phyloP scores from a whole-genome alignment of 2,888 invertebrate species.

The Drosophila prolongata region DNA sequence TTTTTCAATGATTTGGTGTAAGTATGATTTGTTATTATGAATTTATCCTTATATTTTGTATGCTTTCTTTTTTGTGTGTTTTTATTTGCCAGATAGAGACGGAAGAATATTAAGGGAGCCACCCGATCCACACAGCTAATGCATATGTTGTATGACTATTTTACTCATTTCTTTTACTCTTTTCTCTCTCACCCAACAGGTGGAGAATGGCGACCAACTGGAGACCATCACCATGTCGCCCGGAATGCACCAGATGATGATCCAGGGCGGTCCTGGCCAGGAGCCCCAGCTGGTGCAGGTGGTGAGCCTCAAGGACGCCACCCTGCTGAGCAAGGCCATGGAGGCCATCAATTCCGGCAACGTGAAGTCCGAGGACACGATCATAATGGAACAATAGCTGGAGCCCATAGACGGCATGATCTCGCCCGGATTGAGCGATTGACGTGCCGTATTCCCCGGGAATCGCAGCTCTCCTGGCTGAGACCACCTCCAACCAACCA shows the following conservation, averaged over 20 bases:
- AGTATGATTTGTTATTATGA: constrained; percentile 39
- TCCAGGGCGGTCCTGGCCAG: constrained; percentile 88
- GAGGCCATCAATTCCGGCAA: constrained; percentile 87
- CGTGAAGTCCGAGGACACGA: constrained; percentile 89
- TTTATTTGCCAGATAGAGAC: background rate
- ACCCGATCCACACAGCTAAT: background rate
- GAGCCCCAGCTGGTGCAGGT: constrained; percentile 93
- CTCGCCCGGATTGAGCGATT: constrained; percentile 30
- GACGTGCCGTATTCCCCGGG: constrained; percentile 15
- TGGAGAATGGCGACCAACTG: constrained; percentile 91
- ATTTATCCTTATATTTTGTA: constrained; percentile 6
- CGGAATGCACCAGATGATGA: constrained; percentile 93
- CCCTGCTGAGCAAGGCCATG: constrained; percentile 92
- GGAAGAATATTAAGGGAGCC: background rate
- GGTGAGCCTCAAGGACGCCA: constrained; percentile 93
- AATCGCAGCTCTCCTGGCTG: constrained; percentile 12
- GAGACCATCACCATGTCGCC: constrained; percentile 91
- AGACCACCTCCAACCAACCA: background rate
- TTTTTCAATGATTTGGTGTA: constrained; percentile 44
- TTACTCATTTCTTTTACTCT: too few species aligned
- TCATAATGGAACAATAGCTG: constrained; percentile 83
- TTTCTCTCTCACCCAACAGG: constrained; percentile 84
- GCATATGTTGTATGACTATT: background rate
- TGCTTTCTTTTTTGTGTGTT: constrained; percentile 1
- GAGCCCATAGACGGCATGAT: constrained; percentile 43